phyloP scores from a whole-genome alignment of 2,113 vertebrate genomes.

The Thamnophis sirtalis region DNA sequence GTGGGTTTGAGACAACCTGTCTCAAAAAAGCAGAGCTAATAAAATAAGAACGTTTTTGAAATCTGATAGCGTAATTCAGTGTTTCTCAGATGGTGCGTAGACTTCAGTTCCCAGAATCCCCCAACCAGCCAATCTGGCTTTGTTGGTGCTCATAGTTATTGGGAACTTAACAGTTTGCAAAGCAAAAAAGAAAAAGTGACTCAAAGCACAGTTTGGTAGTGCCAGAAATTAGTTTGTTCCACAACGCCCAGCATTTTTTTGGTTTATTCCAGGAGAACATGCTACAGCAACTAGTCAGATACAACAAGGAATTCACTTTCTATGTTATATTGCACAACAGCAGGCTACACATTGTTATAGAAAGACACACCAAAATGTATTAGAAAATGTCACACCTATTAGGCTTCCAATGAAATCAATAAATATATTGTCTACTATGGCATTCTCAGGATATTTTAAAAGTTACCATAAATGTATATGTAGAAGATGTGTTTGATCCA shows the following conservation, averaged over 20 bases:
- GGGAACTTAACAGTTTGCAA: background rate
- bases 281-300: background rate
- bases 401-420: background rate
- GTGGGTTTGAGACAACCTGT: background rate
- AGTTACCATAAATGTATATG: background rate
- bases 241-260: background rate
- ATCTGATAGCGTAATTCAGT: background rate
- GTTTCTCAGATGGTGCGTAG: background rate
- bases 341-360: background rate
- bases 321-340: background rate
- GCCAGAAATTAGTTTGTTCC: background rate
- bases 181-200: background rate
- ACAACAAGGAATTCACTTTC: background rate
- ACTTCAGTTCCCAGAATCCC: background rate
- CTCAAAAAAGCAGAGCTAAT: background rate
- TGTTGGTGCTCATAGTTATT: background rate
- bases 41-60: background rate
- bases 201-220: background rate
- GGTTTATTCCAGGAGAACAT: background rate
- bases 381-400: background rate
- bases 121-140: background rate
- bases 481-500: background rate
- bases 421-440: background rate
- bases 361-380: background rate
- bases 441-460: background rate